Evolutionary conservation across 2,113 vertebrate species (phyloP), one percentile per base, ranked within the genome.

Genomic region (Cyanistes caeruleus): DNA sequence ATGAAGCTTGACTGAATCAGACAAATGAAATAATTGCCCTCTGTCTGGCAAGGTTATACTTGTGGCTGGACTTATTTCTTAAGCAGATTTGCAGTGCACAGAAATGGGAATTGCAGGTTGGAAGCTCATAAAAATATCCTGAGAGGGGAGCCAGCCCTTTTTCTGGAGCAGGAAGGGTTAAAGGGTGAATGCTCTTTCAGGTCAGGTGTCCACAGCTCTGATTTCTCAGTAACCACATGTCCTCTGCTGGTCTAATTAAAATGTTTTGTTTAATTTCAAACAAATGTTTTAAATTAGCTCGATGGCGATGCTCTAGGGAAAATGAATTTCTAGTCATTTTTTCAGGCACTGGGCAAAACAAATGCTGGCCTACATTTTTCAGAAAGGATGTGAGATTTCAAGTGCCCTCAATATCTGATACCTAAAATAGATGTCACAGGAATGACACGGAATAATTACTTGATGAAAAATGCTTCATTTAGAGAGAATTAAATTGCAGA

Each of bases 1-100:
- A 65, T 78, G 60, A 30, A 88, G 64, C 27, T 21, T 69, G 93
- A 65, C 77, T 74, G 91, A 90, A 69, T 72, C 60, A 80, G 56
- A 88, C 90, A 95, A 94, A 92, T 90, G 73, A 77, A 96, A 24
- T 44, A 30, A 43, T 82, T 90, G 96, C 90, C 93, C 85, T 96
- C 85, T 79, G 1, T 72, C 90, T 81, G 79, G 65, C 68, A 43
- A 69, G 93, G 90, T 79, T 73, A 22, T 5, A 21, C 75, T 74
- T 46, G 52, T 24, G 60, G 76, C 56, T 80, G 93, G 78, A 58
- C 82, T 78, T 62, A 10, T 1, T 59, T 24, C 69, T 68, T 22
- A 28, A 31, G 91, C 37, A 89, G 78, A 64, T 88, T 23, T 84
- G 81, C 70, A 77, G 81, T 39, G 68, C 65, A 44, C 27, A 83